phyloP scores from a whole-genome alignment of 53 echinoderm and acorn worm genomes.

The Hippasteria phrygiana region DNA sequence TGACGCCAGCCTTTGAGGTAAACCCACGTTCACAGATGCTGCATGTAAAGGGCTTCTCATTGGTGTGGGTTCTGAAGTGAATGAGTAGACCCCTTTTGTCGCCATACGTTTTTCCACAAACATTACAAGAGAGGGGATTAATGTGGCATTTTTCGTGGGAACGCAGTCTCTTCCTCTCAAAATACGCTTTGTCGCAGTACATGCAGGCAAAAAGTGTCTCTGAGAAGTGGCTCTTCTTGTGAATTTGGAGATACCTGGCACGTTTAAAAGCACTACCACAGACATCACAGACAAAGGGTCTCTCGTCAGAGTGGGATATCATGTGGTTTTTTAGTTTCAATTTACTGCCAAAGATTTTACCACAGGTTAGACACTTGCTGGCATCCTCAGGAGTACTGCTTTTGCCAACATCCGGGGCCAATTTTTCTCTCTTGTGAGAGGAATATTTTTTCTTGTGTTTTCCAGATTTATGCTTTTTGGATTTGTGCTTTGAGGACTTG shows the following conservation, averaged over 20 bases:
- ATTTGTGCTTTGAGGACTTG: conserved; percentile 42
- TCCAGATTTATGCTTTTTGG: conserved; percentile 48
- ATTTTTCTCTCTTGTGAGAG: not conserved
- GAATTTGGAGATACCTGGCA: conserved; percentile 50
- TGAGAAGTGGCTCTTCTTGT: conserved; percentile 52
- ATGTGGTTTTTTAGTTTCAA: conserved; percentile 43
- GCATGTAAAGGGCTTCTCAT: conserved; percentile 43
- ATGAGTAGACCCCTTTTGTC: conserved; percentile 41
- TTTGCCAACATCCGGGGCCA: not conserved
- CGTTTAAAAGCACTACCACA: conserved; percentile 54
- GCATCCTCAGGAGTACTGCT: not conserved
- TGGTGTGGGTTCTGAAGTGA: conserved; percentile 42
- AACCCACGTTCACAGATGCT: conserved; percentile 46
- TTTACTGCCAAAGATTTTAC: conserved; percentile 11
- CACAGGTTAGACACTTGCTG: conserved; percentile 15
- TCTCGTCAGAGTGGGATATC: conserved; percentile 55
- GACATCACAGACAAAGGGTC: conserved; percentile 28
- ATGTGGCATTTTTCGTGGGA: conserved; percentile 49
- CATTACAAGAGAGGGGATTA: conserved; percentile 22
- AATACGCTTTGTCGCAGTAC: conserved; percentile 44
- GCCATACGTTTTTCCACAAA: conserved; percentile 39
- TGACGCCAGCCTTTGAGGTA: conserved; percentile 46
- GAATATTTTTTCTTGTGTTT: conserved; percentile 47
- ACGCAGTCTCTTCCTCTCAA: conserved; percentile 43
- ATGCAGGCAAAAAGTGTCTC: conserved; percentile 22